These are phyloP conservation scores for Leucoptera coffeella DNA, from an alignment of 2,888 invertebrate species.

Conservation along the genomic window DNA sequence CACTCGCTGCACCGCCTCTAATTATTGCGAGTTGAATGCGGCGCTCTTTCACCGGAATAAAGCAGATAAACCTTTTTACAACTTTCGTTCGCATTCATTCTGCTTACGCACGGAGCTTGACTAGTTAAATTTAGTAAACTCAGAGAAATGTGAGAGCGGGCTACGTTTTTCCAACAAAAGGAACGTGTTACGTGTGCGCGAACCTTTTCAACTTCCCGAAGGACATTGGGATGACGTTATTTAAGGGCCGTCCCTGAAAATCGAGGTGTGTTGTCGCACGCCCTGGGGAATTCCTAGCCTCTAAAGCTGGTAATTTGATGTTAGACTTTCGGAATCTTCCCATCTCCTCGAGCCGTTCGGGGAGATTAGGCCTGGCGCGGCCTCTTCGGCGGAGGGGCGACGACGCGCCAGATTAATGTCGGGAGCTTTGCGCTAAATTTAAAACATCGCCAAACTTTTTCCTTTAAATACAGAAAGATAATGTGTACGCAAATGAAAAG, in stretches of 20 bases:
- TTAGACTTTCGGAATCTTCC: constrained; percentile 48
- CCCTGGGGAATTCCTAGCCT: constrained; percentile 39
- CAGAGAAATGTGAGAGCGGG: too few species aligned
- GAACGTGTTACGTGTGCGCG: constrained; percentile 40
- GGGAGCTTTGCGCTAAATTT: constrained; percentile 44
- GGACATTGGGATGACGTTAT: constrained; percentile 39
- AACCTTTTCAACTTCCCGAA: constrained; percentile 44
- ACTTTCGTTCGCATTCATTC: background rate
- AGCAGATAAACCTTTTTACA: constrained; percentile 1
- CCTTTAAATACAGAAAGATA: too few species aligned
- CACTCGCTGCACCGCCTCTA: constrained; percentile 15
- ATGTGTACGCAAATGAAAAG: too few species aligned
- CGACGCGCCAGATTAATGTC: constrained; percentile 47
- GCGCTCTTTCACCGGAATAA: background rate
- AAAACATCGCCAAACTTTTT: constrained; percentile 48
- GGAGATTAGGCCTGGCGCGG: constrained; percentile 42
- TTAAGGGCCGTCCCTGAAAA: constrained; percentile 40
- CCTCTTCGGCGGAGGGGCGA: constrained; percentile 36
- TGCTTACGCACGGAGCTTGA: too few species aligned
- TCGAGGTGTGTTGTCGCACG: constrained; percentile 39
- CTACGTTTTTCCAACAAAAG: too few species aligned
- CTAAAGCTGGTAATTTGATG: constrained; percentile 51
- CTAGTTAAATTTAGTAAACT: too few species aligned
- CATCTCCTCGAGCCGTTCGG: constrained; percentile 40
- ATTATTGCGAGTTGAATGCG: constrained; percentile 19